phyloP scores from a whole-genome alignment of 2,113 vertebrate genomes.

The Hypanus sabinus region DNA sequence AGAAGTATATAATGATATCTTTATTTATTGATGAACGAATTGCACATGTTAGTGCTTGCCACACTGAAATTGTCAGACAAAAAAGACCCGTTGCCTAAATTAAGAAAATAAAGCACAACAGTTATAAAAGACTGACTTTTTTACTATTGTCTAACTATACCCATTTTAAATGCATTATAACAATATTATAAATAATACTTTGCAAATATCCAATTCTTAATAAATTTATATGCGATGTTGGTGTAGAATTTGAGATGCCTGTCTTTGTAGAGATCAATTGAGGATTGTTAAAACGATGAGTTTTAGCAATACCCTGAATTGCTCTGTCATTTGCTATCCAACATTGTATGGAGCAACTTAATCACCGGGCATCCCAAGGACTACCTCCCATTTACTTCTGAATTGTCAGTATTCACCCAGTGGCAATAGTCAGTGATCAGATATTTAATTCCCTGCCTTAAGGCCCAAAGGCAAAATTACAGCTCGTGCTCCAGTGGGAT shows the following conservation, averaged over 20 bases:
- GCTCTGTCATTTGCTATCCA: not conserved
- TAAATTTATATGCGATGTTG: not conserved
- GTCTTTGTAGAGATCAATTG: not conserved
- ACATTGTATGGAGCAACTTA: not conserved
- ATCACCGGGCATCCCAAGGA: not conserved
- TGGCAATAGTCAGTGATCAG: not conserved
- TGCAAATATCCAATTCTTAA: not conserved
- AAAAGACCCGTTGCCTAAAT: slow-evolving; percentile 8
- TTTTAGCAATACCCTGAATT: not conserved
- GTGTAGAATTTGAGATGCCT: not conserved
- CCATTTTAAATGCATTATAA: not conserved
- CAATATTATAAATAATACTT: not conserved
- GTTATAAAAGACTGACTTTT: not conserved
- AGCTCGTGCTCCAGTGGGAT: not conserved
- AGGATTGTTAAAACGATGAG: not conserved
- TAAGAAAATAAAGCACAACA: not conserved
- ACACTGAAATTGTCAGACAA: not conserved
- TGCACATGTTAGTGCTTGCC: not conserved
- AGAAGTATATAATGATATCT: not conserved
- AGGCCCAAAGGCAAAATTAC: not conserved
- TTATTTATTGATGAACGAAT: slow-evolving; percentile 18
- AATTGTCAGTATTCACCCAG: not conserved
- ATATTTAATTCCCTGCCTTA: not conserved
- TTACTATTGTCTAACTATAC: no score
- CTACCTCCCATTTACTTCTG: not conserved